phyloP scores from a whole-genome alignment of 1,140 invertebrate species.

The Spodoptera frugiperda region DNA sequence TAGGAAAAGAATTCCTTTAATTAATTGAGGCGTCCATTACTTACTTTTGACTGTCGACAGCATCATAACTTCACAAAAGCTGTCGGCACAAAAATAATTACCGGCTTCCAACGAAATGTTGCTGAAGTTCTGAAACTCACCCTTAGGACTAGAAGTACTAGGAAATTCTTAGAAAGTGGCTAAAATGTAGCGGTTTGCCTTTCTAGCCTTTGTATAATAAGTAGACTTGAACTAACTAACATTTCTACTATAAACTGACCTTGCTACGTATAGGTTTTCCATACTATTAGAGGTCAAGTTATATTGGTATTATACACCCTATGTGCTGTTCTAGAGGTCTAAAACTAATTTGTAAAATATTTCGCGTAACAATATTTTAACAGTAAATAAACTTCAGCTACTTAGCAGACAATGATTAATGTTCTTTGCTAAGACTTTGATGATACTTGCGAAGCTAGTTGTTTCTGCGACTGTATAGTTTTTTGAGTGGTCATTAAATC shows the following conservation, averaged over 20 bases:
- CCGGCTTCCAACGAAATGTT: not conserved
- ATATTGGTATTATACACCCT: too few species aligned
- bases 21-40: not conserved
- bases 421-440: not conserved
- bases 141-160: not conserved
- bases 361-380: slow-evolving; percentile 4
- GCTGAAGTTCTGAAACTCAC: not conserved
- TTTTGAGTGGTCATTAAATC: too few species aligned
- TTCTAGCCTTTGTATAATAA: too few species aligned
- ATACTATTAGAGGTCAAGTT: too few species aligned
- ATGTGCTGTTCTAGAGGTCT: not conserved
- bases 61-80: not conserved
- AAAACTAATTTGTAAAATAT: slow-evolving; percentile 13
- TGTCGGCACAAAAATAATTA: not conserved
- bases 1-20: not conserved
- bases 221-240: too few species aligned
- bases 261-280: too few species aligned
- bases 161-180: slow-evolving; percentile 1
- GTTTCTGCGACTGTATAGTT: too few species aligned
- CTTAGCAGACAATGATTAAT: not conserved
- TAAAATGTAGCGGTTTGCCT: too few species aligned
- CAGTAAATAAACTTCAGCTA: not conserved
- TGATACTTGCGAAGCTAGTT: not conserved
- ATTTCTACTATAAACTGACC: too few species aligned
- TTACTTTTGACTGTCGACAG: not conserved